Evolutionary conservation across 64 coral and sea anemone species (phyloP).

Genomic region (Pachyseris speciosa): DNA sequence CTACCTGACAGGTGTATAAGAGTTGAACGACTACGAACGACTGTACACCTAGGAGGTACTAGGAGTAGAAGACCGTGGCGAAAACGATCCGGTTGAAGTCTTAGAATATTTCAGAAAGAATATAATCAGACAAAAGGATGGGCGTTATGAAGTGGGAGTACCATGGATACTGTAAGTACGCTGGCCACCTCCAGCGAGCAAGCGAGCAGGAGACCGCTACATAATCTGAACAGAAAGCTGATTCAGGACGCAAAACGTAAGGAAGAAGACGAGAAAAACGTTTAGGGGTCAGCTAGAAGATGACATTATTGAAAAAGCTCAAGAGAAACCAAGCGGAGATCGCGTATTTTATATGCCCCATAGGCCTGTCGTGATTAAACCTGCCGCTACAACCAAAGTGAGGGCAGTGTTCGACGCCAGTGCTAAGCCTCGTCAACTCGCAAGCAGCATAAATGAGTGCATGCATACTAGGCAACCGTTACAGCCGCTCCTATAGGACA

Average conservation of each 20-base stretch:
- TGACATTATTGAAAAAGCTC: conserved; percentile 36
- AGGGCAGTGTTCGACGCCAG: conserved; percentile 32
- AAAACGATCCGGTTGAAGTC: conserved; percentile 62
- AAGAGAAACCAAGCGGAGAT: not conserved
- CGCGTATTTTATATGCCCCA: conserved; percentile 44
- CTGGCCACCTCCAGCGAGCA: conserved; percentile 58
- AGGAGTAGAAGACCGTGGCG: conserved; percentile 42
- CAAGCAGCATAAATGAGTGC: conserved; percentile 39
- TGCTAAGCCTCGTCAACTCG: not conserved
- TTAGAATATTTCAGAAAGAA: conserved; percentile 39
- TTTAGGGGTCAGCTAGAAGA: conserved; percentile 33
- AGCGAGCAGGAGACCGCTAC: conserved; percentile 39
- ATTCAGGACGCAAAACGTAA: conserved; percentile 17
- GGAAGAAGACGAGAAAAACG: no score
- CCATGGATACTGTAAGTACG: conserved; percentile 55
- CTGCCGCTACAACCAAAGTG: no score
- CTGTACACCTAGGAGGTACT: conserved; percentile 53
- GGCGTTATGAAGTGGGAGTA: conserved; percentile 63
- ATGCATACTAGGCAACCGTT: no score
- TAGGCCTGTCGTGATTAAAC: conserved; percentile 41
- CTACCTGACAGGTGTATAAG: conserved; percentile 27
- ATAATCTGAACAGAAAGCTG: conserved; percentile 32
- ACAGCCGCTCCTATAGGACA: no score
- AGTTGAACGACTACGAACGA: conserved; percentile 41
- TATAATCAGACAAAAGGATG: conserved; percentile 27